Base-by-base conservation (phyloP, 2,797 vertebrate species). In the Syndactyla subalaris region DNA sequence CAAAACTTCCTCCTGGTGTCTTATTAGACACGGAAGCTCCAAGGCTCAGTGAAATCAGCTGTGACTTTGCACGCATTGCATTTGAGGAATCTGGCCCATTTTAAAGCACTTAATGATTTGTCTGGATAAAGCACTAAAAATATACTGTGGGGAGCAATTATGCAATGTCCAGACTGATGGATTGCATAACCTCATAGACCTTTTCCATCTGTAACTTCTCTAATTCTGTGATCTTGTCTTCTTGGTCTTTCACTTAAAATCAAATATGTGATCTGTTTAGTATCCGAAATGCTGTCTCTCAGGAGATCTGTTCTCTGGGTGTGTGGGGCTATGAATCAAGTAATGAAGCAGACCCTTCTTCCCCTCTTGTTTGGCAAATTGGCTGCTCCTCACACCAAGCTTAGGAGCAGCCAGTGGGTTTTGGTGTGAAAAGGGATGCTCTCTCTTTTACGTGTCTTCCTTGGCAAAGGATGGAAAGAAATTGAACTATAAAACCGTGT, bases 101-200 rank as follows among this genome's bases (percentile, higher is more conserved):
- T 93, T 91, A 96, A 97, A 97, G 89, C 93, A 96, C 94, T 97
- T 95, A 95, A 96, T 89, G 93, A 96, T 95, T 95, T 95, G 95
- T 97, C 97, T 96, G 97, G 94, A 93, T 96, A 89, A 94, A 92
- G 91, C 88, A 95, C 95, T 96, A 95, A 96, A 97, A 95, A 95
- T 92, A 96, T 92, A 95, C 94, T 91, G 91, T 41, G 85, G 96
- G 95, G 96, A 97, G 94, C 92, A 92, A 95, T 95, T 88, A 95
- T 95, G 94, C 93, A 95, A 95, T 36, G 58, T 92, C 94, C 95
- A 97, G 96, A 94, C 92, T 94, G 96, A 97, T 96, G 95, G 92
- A 97, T 97, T 96, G 93, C 95, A 71, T 96, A 94, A 95, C 92
- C 95, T 43, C 70, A 6, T 85, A 95, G 91, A 92, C 93, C 92